Evolutionary conservation across 2,888 invertebrate species (phyloP).

Genomic region (Hanleya hanleyi): DNA sequence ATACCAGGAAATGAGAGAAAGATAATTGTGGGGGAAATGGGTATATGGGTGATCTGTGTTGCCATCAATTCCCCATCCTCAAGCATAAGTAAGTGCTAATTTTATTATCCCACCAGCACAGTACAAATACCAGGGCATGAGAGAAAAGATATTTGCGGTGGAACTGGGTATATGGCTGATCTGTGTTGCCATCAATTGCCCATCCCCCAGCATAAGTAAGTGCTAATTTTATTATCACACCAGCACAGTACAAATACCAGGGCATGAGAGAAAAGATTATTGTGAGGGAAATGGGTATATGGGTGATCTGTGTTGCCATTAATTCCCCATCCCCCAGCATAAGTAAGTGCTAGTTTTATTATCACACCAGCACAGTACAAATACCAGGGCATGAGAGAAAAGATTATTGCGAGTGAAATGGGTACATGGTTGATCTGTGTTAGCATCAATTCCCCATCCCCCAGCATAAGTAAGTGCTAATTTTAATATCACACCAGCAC

Average conservation of each 20-base stretch:
- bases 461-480: not conserved
- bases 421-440: not conserved
- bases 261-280: too few relatives aligned
- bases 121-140: not conserved
- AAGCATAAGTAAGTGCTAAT: not conserved
- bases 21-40: not conserved
- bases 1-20: not conserved
- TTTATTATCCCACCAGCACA: not conserved
- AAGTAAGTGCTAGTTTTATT: not conserved
- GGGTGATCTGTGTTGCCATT: not conserved
- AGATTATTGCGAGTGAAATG: too few relatives aligned
- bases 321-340: not conserved
- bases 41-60: not conserved
- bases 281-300: not conserved
- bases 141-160: too few relatives aligned
- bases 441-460: not conserved
- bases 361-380: not conserved
- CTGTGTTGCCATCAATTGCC: too few relatives aligned
- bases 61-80: not conserved
- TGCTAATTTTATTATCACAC: not conserved
- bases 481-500: not conserved
- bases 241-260: not conserved
- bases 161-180: too few relatives aligned
- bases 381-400: too few relatives aligned
- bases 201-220: not conserved